A percentile compares a stretch with the other conserved stretches of the same genome.
phyloP scores from a whole-genome alignment of 2,797 vertebrate genomes.

The Sebastes flavidus region DNA sequence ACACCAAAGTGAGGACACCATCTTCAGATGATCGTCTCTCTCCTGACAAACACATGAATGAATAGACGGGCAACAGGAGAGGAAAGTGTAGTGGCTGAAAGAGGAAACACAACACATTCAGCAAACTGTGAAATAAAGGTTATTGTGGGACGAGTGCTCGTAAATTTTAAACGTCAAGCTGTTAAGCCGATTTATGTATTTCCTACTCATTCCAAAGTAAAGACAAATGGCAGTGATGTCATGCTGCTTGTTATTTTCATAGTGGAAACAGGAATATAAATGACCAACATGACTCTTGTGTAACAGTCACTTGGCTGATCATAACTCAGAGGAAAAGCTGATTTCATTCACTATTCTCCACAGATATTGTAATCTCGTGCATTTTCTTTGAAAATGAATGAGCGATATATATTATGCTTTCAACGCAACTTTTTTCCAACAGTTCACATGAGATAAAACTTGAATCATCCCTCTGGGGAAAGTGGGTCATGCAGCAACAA shows the following conservation, averaged over 20 bases:
- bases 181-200: constrained; percentile 1
- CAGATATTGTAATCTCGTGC: constrained; percentile 10
- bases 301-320: background rate
- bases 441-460: constrained; percentile 44
- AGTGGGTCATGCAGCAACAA: constrained; percentile 25
- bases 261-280: background rate
- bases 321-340: constrained; percentile 2
- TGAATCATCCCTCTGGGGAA: constrained; percentile 46
- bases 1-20: constrained; percentile 29
- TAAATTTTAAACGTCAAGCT: background rate
- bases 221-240: constrained; percentile 36
- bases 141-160: background rate
- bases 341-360: background rate
- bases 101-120: background rate
- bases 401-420: constrained; percentile 34
- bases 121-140: background rate
- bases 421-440: constrained; percentile 49
- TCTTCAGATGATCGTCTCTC: constrained; percentile 7
- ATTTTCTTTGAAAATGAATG: constrained; percentile 44
- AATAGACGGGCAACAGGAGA: background rate
- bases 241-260: constrained; percentile 28
- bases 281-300: background rate
- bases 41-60: constrained; percentile 12
- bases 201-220: constrained; percentile 13
- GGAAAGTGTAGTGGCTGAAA: background rate